Base-by-base conservation (phyloP, 2,797 vertebrate genomes). In the Takifugu rubripes region DNA sequence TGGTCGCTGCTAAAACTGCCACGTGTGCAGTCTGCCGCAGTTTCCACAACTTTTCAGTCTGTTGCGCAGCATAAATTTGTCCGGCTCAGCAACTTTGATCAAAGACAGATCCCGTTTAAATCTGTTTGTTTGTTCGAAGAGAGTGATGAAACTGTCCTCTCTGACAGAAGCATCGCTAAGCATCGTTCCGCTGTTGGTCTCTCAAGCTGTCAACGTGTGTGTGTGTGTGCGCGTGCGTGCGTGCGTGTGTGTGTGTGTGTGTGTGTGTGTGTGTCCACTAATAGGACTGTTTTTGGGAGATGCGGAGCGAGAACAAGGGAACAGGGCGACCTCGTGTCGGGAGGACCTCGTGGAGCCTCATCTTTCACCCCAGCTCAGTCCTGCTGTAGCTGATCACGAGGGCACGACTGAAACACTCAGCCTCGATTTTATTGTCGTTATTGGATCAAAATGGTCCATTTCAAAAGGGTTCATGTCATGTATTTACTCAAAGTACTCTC, bases 11-110 rank as follows among this genome's bases (percentile, higher is more conserved):
- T 53, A 45, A 51, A 69, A 31, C 42, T 57, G 31, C 54, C 57
- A 46, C 49, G 29, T 49, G 31, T 70, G 54, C 66, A 67, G 29
- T 64, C 54, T 66, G 52, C 66, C 62, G 51, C 49, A 48, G 56
- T 63, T 65, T 62, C 16, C 40, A 52, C 50, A 51, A 54, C 50
- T 58, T 55, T 31, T 52, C 21, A 25, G 11, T 51, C 10, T 57
- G 51, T 59, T 45, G 59, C 14, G n/a, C 9, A 24, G 26, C 52
- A 44, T 14, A 29, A 73, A 71, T 61, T 33, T 44, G 64, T 40
- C 2, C 2, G 24, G 25, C 62, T 68, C 64, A 66, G 64, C 50
- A 48, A 25, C 46, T 25, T 56, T 40, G 15, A 54, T 58, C 56
- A 14, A 40, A 40, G 55, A 36, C 51, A 64, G 44, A 64, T 44